Percentiles rank a stretch among this genome's conserved stretches.
phyloP scores from a whole-genome alignment of 2,113 vertebrate species.

The Grammomys surdaster region DNA sequence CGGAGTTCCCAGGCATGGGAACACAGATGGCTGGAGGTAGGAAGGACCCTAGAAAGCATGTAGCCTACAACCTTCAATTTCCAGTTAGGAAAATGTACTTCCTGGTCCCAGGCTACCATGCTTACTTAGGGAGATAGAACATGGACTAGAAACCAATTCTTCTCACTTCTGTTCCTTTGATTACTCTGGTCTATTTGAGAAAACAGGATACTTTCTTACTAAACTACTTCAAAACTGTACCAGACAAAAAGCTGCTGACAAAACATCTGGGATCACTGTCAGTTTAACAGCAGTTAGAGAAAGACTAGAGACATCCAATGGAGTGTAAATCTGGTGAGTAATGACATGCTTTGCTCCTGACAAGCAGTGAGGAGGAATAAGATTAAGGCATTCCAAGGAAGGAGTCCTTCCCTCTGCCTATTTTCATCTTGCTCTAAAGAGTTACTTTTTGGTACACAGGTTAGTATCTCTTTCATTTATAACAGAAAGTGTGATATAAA shows the following conservation, averaged over 20 bases:
- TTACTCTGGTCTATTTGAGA: slow-evolving; percentile 37
- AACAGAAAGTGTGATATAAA: slow-evolving; percentile 70
- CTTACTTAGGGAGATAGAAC: slow-evolving; percentile 15
- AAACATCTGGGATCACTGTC: slow-evolving; percentile 71
- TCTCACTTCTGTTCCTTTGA: slow-evolving; percentile 46
- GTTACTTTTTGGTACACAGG: slow-evolving; percentile 68
- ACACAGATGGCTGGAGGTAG: background rate
- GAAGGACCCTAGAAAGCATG: slow-evolving; percentile 11
- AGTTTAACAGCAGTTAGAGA: slow-evolving; percentile 70
- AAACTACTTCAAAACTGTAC: slow-evolving; percentile 64
- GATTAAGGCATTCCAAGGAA: slow-evolving; percentile 80
- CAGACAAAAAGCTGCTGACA: slow-evolving; percentile 66
- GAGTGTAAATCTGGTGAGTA: slow-evolving; percentile 80
- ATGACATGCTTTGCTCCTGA: slow-evolving; percentile 75
- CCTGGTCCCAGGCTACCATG: background rate
- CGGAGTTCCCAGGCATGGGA: slow-evolving; percentile 24
- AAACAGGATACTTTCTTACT: slow-evolving; percentile 34
- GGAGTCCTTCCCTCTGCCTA: slow-evolving; percentile 75
- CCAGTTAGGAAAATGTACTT: background rate
- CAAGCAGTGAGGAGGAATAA: slow-evolving; percentile 75
- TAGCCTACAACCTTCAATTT: background rate
- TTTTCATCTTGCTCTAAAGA: slow-evolving; percentile 69
- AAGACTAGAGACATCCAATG: slow-evolving; percentile 68
- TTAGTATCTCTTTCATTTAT: slow-evolving; percentile 65
- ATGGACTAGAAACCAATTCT: slow-evolving; percentile 25